These are phyloP conservation scores for Argyra leucocephala DNA, from an alignment of 2,888 invertebrate species.

Conservation along the genomic window DNA sequence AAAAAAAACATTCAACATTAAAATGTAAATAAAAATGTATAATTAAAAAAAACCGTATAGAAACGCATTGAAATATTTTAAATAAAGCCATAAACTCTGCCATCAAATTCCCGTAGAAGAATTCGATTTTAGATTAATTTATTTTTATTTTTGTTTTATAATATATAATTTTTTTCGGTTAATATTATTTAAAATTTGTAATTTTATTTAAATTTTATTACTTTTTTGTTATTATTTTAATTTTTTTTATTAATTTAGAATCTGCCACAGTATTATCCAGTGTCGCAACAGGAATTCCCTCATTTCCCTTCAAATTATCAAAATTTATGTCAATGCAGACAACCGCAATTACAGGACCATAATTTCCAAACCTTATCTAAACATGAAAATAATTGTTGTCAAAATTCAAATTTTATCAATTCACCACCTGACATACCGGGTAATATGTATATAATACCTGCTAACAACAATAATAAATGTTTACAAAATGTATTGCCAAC, in stretches of 20 bases:
- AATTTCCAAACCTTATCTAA: not conserved
- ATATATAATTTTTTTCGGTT: no score
- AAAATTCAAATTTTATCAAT: not conserved
- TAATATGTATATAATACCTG: not conserved
- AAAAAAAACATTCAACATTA: no score
- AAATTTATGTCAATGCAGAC: not conserved
- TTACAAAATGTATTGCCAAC: not conserved
- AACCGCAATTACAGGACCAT: not conserved
- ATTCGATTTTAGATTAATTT: no score
- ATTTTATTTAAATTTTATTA: not conserved
- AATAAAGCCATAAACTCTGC: no score
- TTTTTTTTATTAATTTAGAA: conserved; percentile 2
- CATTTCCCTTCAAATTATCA: not conserved
- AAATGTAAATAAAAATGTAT: no score
- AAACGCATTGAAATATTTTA: no score
- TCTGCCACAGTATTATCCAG: not conserved
- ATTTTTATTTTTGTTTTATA: no score
- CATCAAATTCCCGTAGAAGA: no score
- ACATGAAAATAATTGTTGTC: not conserved
- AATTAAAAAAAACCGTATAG: no score
- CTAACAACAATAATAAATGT: not conserved
- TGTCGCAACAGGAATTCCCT: not conserved
- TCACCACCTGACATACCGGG: not conserved
- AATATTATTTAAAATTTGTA: no score
- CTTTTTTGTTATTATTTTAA: not conserved